Percentiles rank a stretch among this genome's conserved stretches.
These are phyloP conservation scores for Drosophila miranda DNA, from an alignment of 1,140 invertebrate species.

Conservation along the genomic window DNA sequence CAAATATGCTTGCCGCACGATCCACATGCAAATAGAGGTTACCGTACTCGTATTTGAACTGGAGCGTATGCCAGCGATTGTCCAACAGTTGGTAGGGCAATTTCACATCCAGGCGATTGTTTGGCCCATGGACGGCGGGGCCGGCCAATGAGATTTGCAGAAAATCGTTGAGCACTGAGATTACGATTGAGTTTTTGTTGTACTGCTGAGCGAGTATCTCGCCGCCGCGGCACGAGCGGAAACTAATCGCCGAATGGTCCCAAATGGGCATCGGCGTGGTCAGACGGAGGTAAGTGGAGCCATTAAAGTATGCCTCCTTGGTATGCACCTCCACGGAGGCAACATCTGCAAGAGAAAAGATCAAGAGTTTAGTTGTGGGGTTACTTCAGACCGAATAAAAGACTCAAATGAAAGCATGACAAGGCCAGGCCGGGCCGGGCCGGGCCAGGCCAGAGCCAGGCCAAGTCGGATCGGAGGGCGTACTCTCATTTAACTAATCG, in stretches of 20 bases:
- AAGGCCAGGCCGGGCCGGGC: constrained; percentile 55
- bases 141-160: constrained; percentile 87
- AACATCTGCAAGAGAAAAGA: constrained; percentile 61
- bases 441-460: constrained; percentile 37
- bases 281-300: constrained; percentile 88
- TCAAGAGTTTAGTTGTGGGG: constrained; percentile 22
- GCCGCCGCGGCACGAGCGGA: constrained; percentile 90
- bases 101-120: constrained; percentile 85
- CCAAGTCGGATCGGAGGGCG: constrained; percentile 31
- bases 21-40: constrained; percentile 85
- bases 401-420: constrained; percentile 41
- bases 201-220: constrained; percentile 88
- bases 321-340: constrained; percentile 81
- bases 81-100: constrained; percentile 88
- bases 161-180: constrained; percentile 86
- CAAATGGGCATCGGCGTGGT: constrained; percentile 88
- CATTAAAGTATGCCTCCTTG: constrained; percentile 91
- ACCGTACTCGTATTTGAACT: constrained; percentile 84
- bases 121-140: constrained; percentile 82
- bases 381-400: constrained; percentile 6
- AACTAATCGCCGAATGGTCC: constrained; percentile 90
- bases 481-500: constrained; percentile 62
- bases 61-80: constrained; percentile 89
- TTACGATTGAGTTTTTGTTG: constrained; percentile 86
- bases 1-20: constrained; percentile 73